Conservation (phyloP, 2,797 vertebrate genomes). For the Morus bassanus region DNA sequence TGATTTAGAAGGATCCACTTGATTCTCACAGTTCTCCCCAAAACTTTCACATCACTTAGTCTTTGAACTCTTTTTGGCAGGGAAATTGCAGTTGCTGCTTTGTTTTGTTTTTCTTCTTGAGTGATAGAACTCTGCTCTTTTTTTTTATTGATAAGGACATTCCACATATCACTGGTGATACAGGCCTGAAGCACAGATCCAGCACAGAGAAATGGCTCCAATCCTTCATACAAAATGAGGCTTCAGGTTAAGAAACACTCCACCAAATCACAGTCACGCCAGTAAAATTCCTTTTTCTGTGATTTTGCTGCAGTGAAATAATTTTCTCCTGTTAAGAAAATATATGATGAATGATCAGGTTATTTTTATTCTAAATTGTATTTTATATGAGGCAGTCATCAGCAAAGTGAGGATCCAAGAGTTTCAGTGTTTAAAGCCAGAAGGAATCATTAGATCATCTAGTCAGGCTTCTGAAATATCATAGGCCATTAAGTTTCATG, state of each 20-base stretch:
- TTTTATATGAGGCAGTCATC: background rate
- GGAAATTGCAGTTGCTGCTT: background rate
- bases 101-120: background rate
- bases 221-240: background rate
- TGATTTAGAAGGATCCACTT: background rate
- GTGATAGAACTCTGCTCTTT: background rate
- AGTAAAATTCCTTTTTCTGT: background rate
- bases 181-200: background rate
- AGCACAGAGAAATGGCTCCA: background rate
- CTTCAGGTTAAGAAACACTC: background rate
- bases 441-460: slow-evolving; percentile 2
- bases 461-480: slow-evolving; percentile 7
- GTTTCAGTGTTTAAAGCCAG: background rate
- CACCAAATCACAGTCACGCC: background rate
- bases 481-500: slow-evolving; percentile 21
- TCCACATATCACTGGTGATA: background rate
- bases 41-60: background rate
- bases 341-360: background rate
- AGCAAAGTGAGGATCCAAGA: background rate
- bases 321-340: background rate
- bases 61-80: background rate
- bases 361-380: slow-evolving; percentile 6
- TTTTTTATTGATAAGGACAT: background rate
- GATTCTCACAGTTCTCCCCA: background rate
- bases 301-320: background rate